These are phyloP conservation scores for Acanthaster planci DNA, from an alignment of 35 echinoderm and acorn worm species.

Conservation along the genomic window DNA sequence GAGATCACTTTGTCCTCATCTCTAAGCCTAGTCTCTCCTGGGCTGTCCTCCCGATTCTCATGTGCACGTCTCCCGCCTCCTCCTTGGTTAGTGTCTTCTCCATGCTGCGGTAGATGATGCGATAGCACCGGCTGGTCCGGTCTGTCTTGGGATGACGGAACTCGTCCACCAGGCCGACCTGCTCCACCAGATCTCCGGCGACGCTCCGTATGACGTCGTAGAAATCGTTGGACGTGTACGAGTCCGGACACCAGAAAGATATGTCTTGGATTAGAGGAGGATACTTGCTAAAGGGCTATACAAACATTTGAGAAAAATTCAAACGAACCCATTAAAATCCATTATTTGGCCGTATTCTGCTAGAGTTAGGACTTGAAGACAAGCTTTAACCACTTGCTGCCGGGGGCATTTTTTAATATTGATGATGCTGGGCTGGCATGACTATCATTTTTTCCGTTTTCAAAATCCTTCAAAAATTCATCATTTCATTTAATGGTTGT, in stretches of 20 bases:
- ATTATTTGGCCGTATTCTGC: too few relatives aligned
- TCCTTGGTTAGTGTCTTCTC: constrained; percentile 83
- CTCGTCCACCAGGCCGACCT: constrained; percentile 82
- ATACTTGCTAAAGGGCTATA: constrained; percentile 93
- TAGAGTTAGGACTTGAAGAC: too few relatives aligned
- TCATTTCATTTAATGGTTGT: too few relatives aligned
- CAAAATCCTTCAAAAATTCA: too few relatives aligned
- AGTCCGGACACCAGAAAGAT: constrained; percentile 85
- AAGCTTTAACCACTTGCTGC: too few relatives aligned
- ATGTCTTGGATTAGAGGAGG: constrained; percentile 83
- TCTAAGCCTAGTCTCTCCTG: constrained; percentile 55
- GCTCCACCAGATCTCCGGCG: constrained; percentile 83
- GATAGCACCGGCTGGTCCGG: constrained; percentile 77
- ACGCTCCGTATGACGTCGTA: constrained; percentile 81
- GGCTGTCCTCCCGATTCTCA: constrained; percentile 42
- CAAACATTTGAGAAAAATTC: neutral
- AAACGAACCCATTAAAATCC: too few relatives aligned
- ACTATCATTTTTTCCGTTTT: too few relatives aligned
- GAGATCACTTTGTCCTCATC: constrained; percentile 41
- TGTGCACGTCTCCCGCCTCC: constrained; percentile 74
- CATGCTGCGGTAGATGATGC: constrained; percentile 92
- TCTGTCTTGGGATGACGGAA: constrained; percentile 85
- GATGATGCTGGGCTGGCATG: too few relatives aligned
- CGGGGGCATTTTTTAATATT: too few relatives aligned
- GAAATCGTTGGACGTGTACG: constrained; percentile 85